Percentiles rank a stretch among this genome's conserved stretches.
Conservation (phyloP, 2,888 invertebrate genomes). For the Pediacus dermestoides region DNA sequence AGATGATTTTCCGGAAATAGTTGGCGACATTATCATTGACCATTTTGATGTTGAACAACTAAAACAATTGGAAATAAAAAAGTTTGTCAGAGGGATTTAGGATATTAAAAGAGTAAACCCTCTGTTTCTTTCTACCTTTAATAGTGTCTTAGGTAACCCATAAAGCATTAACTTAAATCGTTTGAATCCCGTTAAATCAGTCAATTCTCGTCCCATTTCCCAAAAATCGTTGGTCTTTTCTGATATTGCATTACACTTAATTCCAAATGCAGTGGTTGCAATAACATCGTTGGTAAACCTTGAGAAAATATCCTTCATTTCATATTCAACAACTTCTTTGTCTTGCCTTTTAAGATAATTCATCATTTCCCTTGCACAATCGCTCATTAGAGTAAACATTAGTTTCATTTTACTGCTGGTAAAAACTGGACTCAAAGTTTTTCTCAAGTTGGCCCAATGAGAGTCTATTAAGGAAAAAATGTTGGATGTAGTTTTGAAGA, state of each 20-base stretch:
- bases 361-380: constrained; percentile 28
- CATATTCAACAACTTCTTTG: constrained; percentile 15
- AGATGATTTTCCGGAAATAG: constrained; percentile 20
- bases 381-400: constrained; percentile 36
- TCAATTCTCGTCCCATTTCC: constrained; percentile 30
- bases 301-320: constrained; percentile 45
- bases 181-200: constrained; percentile 15
- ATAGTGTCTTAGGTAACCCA: neutral
- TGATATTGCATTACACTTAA: constrained; percentile 53
- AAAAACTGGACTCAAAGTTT: constrained; percentile 45
- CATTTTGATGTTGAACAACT: constrained; percentile 19
- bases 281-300: constrained; percentile 59
- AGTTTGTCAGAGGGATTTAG: neutral
- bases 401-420: constrained; percentile 40
- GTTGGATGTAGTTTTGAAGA: constrained; percentile 1
- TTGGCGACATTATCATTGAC: constrained; percentile 12
- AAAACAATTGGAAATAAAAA: neutral
- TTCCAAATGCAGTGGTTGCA: constrained; percentile 55
- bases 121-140: too few species aligned
- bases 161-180: constrained; percentile 11
- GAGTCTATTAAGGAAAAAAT: constrained; percentile 23
- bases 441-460: constrained; percentile 45
- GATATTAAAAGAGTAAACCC: neutral
- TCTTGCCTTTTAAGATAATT: constrained; percentile 26
- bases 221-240: constrained; percentile 55